Evolutionary conservation across 2,888 invertebrate genomes (phyloP), one percentile per base, ranked within the genome.

Genomic region (Meandrusa payeni): DNA sequence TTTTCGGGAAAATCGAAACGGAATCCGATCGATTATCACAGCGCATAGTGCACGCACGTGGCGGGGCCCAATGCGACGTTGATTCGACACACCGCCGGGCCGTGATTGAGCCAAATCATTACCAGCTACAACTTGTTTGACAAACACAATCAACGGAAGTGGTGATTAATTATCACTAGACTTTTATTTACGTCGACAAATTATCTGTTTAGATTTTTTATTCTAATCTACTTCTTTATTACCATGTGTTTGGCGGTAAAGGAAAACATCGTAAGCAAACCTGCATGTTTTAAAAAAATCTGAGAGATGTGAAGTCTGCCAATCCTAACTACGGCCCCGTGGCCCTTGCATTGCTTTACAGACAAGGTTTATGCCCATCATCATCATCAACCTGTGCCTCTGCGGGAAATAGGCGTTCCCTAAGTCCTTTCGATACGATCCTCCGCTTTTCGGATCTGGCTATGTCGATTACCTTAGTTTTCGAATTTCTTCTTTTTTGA

Each of bases 11-110:
- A 74, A 58, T 62, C 58, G 48, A 48, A 51, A 61, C 64, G 67
- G 66, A 70, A 59, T 56, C 57, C 57, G 80, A 82, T 83, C 75
- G 78, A 87, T 86, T 87, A 82, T 67, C 83, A 83, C 80, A 83
- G 82, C 75, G 66, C 68, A 82, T 85, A 81, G 77, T 66, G 66
- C 79, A 86, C 83, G 86, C 86, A 81, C 86, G 86, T 81, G 86
- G 71, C 69, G 50, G 47, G 51, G 51, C 54, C 43, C 47, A 64
- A 61, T 60, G 60, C 63, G 66, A 59, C 54, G 49, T 37, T 44
- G 47, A 71, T 78, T 79, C 48, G 79, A 68, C 63, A 73, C 74
- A 76, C 65, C 62, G 61, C 65, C 63, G 62, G 59, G 61, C 55
- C 48, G 44, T 43, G 57, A 48, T 48, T 34, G 33, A 39, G 41